A percentile compares a stretch with the other conserved stretches of the same genome.
These are phyloP conservation scores for Hybos culiciformis DNA, from an alignment of 2,888 invertebrate genomes.

Conservation along the genomic window DNA sequence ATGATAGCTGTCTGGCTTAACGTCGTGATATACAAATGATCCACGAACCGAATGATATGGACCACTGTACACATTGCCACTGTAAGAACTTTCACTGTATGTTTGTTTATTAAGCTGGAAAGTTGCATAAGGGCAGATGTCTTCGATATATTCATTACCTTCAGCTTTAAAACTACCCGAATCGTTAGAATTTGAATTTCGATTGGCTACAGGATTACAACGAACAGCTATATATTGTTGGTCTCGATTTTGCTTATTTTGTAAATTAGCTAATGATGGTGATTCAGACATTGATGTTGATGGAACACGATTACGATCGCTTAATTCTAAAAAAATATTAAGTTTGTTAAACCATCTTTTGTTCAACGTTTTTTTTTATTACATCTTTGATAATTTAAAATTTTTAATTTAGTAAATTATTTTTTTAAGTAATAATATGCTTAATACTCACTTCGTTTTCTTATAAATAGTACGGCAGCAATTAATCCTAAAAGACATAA, in stretches of 20 bases:
- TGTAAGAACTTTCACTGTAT: conserved; percentile 82
- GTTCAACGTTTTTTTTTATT: too few species aligned
- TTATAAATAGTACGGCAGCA: conserved; percentile 54
- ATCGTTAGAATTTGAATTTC: conserved; percentile 36
- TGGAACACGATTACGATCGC: conserved; percentile 34
- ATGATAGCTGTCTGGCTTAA: conserved; percentile 46
- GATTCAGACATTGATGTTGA: conserved; percentile 52
- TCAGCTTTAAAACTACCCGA: conserved; percentile 43
- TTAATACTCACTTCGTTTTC: conserved; percentile 48
- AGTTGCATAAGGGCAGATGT: conserved; percentile 85
- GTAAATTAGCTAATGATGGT: conserved; percentile 62
- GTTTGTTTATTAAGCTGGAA: conserved; percentile 78
- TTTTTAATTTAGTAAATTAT: not conserved
- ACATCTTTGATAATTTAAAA: not conserved
- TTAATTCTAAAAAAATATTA: conserved; percentile 30
- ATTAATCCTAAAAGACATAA: conserved; percentile 51
- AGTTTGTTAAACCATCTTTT: not conserved
- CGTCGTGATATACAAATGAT: conserved; percentile 81
- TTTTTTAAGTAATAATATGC: not conserved
- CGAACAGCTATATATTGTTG: conserved; percentile 61
- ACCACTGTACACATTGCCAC: conserved; percentile 75
- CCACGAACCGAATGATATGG: conserved; percentile 76
- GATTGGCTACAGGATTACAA: conserved; percentile 41
- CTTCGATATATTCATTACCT: conserved; percentile 70
- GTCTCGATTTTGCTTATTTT: conserved; percentile 68